phyloP scores from a whole-genome alignment of 2,888 invertebrate species.

The Drosophila differens region DNA sequence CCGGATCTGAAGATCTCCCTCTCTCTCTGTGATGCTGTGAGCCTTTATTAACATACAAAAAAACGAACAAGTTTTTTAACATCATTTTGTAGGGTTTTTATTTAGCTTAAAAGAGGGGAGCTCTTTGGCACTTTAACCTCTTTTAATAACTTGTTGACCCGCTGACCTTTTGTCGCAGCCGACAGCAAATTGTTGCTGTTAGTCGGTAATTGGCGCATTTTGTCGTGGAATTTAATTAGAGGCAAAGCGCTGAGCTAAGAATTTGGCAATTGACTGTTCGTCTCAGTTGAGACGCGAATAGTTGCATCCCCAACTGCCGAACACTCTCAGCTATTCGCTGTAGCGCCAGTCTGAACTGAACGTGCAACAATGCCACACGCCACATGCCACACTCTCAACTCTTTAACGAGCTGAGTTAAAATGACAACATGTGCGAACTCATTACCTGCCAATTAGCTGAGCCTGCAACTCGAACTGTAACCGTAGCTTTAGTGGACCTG shows the following conservation, averaged over 20 bases:
- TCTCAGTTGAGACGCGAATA: constrained; percentile 7
- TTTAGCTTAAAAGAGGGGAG: not conserved
- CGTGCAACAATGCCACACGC: constrained; percentile 66
- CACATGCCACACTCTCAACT: constrained; percentile 50
- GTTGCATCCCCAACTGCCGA: not conserved
- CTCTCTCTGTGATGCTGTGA: constrained; percentile 53
- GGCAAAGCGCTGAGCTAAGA: constrained; percentile 11
- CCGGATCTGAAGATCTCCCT: constrained; percentile 45
- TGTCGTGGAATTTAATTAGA: constrained; percentile 65
- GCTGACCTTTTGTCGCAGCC: constrained; percentile 50
- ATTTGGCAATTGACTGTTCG: constrained; percentile 33
- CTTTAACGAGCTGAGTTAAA: constrained; percentile 55
- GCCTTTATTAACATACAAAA: constrained; percentile 22
- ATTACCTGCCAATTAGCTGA: constrained; percentile 25
- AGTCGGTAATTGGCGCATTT: constrained; percentile 29
- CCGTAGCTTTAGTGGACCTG: not conserved
- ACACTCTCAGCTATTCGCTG: not conserved
- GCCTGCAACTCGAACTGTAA: constrained; percentile 28
- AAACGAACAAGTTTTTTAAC: constrained; percentile 53
- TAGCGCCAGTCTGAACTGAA: constrained; percentile 12
- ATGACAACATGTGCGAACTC: constrained; percentile 67
- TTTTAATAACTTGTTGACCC: constrained; percentile 37
- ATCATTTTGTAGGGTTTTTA: constrained; percentile 35
- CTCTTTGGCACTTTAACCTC: constrained; percentile 22
- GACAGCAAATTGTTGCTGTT: constrained; percentile 20